Conservation (phyloP, 2,113 vertebrate species). For the Leucosticte australis region DNA sequence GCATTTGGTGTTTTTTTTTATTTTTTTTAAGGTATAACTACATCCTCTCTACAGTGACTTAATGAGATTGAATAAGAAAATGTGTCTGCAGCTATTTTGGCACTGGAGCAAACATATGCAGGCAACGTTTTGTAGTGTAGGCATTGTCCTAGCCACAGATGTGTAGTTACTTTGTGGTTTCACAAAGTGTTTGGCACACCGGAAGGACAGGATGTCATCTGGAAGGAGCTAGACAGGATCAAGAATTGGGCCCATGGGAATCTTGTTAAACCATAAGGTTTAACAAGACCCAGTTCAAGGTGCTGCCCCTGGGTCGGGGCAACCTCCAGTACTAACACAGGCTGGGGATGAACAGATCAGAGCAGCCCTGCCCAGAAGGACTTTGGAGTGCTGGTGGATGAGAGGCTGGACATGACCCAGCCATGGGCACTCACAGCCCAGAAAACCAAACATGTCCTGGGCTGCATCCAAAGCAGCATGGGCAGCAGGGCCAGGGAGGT, state of each 20-base stretch:
- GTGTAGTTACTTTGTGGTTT: background rate
- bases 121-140: background rate
- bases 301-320: fast-evolving
- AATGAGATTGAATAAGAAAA: background rate
- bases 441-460: fast-evolving
- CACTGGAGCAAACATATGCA: background rate
- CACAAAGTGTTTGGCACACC: background rate
- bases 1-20: background rate
- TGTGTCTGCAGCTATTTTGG: background rate
- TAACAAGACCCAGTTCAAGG: background rate
- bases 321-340: fast-evolving
- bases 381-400: fast-evolving
- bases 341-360: background rate
- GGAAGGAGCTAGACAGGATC: background rate
- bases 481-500: fast-evolving
- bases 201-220: background rate
- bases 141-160: background rate
- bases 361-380: background rate
- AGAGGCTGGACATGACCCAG: background rate
- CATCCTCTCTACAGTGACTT: background rate
- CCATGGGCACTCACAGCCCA: fast-evolving
- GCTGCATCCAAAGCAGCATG: background rate
- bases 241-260: background rate
- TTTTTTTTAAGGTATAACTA: background rate
- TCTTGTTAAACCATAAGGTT: background rate